Base-by-base conservation (phyloP, 2,888 invertebrate species). In the Pseudolycoriella hygida region DNA sequence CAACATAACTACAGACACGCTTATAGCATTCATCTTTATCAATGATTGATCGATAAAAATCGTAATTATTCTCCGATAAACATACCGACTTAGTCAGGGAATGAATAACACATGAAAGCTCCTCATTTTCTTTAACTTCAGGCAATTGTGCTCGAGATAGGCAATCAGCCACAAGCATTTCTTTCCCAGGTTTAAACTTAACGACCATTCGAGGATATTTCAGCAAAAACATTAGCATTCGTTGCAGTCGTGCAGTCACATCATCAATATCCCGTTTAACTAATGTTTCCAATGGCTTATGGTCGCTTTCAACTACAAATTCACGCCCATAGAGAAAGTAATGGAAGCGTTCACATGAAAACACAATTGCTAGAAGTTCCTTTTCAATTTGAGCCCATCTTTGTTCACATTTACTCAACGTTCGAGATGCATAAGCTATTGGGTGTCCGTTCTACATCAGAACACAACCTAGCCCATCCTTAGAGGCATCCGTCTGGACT, bases 201-300 rank as follows among this genome's bases (percentile, higher is more conserved):
- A 38, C n/a, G n/a, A 6, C 5, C 8, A 38, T 5, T 14, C 15
- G 6, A 5, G 38, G 38, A 38, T 38, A 38, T 38, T 14, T 38
- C n/a, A 38, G 15, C 38, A 38, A 38, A 12, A 6, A 14, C 38
- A 38, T 10, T 10, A 38, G 14, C 38, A 38, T 38, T 11, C 38
- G 5, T 38, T 38, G 38, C 38, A 38, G 14, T 5, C n/a, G n/a
- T n/a, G n/a, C n/a, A n/a, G n/a, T n/a, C n/a, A n/a, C n/a, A n/a
- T n/a, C n/a, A n/a, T n/a, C n/a, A n/a, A n/a, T n/a, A n/a, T n/a
- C n/a, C n/a, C n/a, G n/a, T n/a, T n/a, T n/a, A n/a, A n/a, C n/a
- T 14, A 38, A 38, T 5, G n/a, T n/a, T 38, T 38, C 38, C n/a
- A 38, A 38, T 38, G 38, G 38, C 15, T 38, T 38, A 14, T 38